A percentile compares a stretch with the other conserved stretches of the same genome.
These are phyloP conservation scores for Rhabdornis inornatus DNA, from an alignment of 2,113 vertebrate species.

Conservation along the genomic window DNA sequence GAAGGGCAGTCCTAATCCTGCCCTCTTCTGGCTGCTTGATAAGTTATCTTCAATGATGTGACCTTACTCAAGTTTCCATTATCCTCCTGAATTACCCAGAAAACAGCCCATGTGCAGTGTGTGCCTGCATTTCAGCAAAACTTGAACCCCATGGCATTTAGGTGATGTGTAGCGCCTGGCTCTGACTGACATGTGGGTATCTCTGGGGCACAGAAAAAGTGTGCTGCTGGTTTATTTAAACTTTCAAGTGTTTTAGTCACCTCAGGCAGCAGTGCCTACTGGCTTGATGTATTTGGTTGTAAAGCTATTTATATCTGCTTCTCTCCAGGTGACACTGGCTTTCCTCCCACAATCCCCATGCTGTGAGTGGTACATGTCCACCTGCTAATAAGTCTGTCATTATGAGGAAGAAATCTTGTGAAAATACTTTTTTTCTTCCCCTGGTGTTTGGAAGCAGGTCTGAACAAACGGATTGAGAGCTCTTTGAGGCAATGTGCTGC, in stretches of 20 bases:
- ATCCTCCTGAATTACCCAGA: background rate
- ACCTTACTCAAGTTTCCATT: background rate
- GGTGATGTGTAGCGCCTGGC: background rate
- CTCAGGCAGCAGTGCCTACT: background rate
- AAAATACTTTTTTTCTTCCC: background rate
- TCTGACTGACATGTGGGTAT: background rate
- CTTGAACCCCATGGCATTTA: background rate
- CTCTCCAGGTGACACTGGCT: background rate
- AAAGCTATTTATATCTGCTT: background rate
- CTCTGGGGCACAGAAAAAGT: background rate
- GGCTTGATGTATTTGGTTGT: background rate
- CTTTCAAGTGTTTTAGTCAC: background rate
- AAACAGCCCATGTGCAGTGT: accelerated
- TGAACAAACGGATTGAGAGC: background rate
- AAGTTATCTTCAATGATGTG: background rate
- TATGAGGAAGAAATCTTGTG: background rate
- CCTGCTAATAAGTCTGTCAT: background rate
- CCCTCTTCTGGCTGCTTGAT: background rate
- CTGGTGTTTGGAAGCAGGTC: background rate
- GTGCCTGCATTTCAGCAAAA: background rate
- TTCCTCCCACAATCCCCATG: accelerated
- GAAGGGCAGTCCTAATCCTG: background rate
- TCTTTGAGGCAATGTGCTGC: background rate
- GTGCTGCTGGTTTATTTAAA: background rate
- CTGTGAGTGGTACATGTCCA: accelerated